These are phyloP conservation scores for Lithophane ornitopus DNA, from an alignment of 2,888 invertebrate genomes.

Conservation along the genomic window DNA sequence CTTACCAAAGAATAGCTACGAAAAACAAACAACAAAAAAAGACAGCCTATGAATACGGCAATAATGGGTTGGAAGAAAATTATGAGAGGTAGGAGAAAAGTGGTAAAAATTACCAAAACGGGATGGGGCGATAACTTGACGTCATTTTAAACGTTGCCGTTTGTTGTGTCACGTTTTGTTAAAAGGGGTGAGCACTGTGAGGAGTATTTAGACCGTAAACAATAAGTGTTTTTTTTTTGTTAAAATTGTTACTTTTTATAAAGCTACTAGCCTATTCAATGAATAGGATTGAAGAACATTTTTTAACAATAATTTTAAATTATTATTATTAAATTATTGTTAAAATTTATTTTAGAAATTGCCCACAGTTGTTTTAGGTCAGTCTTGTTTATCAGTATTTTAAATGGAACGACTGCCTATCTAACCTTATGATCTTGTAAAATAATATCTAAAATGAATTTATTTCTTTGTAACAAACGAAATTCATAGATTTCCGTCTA, in stretches of 20 bases:
- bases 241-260: not conserved
- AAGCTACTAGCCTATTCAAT: not conserved
- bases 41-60: slow-evolving; percentile 65
- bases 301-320: too few species aligned
- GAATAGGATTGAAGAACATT: not conserved
- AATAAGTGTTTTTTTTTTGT: not conserved
- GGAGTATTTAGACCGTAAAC: slow-evolving; percentile 15
- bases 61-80: slow-evolving; percentile 68
- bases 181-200: slow-evolving; percentile 47
- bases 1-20: too few species aligned
- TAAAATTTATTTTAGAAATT: too few species aligned
- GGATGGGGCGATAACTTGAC: slow-evolving; percentile 59
- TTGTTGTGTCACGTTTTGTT: slow-evolving; percentile 63
- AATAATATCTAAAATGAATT: not conserved
- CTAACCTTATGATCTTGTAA: not conserved
- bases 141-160: slow-evolving; percentile 61
- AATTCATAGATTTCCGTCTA: not conserved
- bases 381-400: too few species aligned
- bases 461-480: not conserved
- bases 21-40: too few species aligned
- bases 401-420: not conserved
- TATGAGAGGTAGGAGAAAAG: slow-evolving; percentile 63
- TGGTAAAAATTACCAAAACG: slow-evolving; percentile 66
- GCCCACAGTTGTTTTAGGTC: too few species aligned
- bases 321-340: too few species aligned